Conservation (phyloP, 2,888 invertebrate genomes). For the Megaustenia siamemsis region DNA sequence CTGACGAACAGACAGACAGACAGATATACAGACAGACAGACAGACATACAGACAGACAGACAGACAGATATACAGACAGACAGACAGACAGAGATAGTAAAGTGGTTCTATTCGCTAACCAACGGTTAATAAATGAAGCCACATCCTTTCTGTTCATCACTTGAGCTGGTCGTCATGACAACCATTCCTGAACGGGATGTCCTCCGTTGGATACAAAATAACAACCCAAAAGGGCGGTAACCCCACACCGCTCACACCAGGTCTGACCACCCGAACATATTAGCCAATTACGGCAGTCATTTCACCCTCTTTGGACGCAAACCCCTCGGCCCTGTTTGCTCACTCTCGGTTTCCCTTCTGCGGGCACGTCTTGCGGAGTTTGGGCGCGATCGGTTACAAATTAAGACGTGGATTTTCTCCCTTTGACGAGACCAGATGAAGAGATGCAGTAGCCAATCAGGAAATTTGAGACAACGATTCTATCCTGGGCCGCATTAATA, state of each 20-base stretch:
- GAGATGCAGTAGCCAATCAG: slow-evolving; percentile 6
- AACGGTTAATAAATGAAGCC: no score
- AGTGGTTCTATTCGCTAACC: no score
- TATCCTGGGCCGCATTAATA: background rate
- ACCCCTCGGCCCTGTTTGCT: slow-evolving; percentile 22
- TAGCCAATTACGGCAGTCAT: slow-evolving; percentile 56
- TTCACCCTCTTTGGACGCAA: slow-evolving; percentile 35
- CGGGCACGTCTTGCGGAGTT: slow-evolving; percentile 23
- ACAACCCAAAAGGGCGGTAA: slow-evolving; percentile 18
- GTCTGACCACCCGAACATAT: slow-evolving; percentile 38
- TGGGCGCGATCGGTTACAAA: slow-evolving; percentile 36
- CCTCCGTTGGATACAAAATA: slow-evolving; percentile 51
- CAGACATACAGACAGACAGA: no score
- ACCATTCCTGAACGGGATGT: no score
- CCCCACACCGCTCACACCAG: background rate
- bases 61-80: no score
- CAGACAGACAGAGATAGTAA: no score
- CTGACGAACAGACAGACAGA: no score
- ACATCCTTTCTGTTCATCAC: no score
- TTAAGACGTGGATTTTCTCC: slow-evolving; percentile 39
- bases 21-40: no score
- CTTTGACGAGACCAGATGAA: background rate
- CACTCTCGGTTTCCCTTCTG: slow-evolving; percentile 41
- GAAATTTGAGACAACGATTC: slow-evolving; percentile 29
- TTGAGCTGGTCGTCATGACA: no score